Evolutionary conservation across 1,140 invertebrate species (phyloP).

Genomic region (Ceratoteleas bidentatus): DNA sequence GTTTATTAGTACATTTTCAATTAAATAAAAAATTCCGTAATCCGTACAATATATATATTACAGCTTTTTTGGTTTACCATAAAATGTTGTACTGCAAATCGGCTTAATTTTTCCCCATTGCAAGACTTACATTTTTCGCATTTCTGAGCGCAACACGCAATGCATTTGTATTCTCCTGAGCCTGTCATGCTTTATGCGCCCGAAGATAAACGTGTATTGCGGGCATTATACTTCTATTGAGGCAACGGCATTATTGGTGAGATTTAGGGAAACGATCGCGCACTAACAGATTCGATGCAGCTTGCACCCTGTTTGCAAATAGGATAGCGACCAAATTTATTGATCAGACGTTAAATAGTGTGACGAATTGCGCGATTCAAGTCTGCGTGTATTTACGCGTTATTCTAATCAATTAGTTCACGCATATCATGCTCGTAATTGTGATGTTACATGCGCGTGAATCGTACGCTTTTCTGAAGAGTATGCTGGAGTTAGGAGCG

Average conservation of each 20-base stretch:
- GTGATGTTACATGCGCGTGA: constrained; percentile 21
- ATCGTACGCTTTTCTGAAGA: constrained; percentile 9
- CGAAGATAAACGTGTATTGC: constrained; percentile 75
- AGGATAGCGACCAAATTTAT: constrained; percentile 76
- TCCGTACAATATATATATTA: no score
- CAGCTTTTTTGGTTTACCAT: background rate
- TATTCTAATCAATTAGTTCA: constrained; percentile 31
- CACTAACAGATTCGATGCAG: constrained; percentile 80
- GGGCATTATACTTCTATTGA: constrained; percentile 76
- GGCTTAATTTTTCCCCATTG: constrained; percentile 13
- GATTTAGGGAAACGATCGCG: constrained; percentile 78
- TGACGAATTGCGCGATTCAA: constrained; percentile 61
- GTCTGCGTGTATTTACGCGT: constrained; percentile 9
- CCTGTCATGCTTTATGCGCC: constrained; percentile 70
- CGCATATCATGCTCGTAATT: constrained; percentile 23
- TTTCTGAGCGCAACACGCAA: constrained; percentile 73
- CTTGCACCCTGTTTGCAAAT: constrained; percentile 81
- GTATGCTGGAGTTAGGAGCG: background rate
- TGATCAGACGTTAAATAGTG: constrained; percentile 71
- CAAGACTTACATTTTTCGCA: background rate
- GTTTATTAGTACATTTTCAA: no score
- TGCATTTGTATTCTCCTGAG: constrained; percentile 69
- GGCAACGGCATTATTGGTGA: constrained; percentile 79
- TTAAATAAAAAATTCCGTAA: no score
- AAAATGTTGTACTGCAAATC: background rate